Evolutionary conservation across 2,888 invertebrate genomes (phyloP), one percentile per base, ranked within the genome.

Genomic region (Netelia inedita): DNA sequence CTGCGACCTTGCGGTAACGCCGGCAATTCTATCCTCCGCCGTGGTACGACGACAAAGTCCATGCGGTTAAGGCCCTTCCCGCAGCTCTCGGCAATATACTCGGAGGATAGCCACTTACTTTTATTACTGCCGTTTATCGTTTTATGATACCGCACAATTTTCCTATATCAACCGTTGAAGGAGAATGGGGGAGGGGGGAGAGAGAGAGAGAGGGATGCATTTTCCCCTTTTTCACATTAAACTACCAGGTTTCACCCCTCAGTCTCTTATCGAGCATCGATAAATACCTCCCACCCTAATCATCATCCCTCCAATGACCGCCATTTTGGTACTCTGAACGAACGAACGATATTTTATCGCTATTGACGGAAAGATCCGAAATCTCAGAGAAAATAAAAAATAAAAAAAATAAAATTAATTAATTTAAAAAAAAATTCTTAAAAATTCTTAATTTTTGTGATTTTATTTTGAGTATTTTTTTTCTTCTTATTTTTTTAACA

Each of bases 41-140:
- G 19, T 16, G 19, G 57, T 14, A 46, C 57, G 50, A 41, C 59
- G 53, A 53, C 6, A 74, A 69, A 28, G 21, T 79, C 46, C 63
- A 8, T 61, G 76, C 55, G 76, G 55, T 80, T 65, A 75, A 75
- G 55, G 46, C 55, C 35, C 78, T 46, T 68, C 50, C 57, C 68
- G 28, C 16, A 61, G 16, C 9, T 19, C 57, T 57, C 57, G 19
- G 79, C 85, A 81, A 86, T 86, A 82, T 79, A 87, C 68, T 43
- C 72, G 68, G 16, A 14, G 72, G 73, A 81, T 79, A 71, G 83
- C 85, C 86, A 87, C 87, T 87, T 87, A 86, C 87, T 88, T 88
- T 88, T 88, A 88, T 82, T 82, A 87, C 88, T 61, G 72, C 85
- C 72, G 78, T 88, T 88, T 87, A 88, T 87, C 87, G 88, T 82